These are phyloP conservation scores for Agapornis canus DNA, from an alignment of 2,797 vertebrate species.

Conservation along the genomic window DNA sequence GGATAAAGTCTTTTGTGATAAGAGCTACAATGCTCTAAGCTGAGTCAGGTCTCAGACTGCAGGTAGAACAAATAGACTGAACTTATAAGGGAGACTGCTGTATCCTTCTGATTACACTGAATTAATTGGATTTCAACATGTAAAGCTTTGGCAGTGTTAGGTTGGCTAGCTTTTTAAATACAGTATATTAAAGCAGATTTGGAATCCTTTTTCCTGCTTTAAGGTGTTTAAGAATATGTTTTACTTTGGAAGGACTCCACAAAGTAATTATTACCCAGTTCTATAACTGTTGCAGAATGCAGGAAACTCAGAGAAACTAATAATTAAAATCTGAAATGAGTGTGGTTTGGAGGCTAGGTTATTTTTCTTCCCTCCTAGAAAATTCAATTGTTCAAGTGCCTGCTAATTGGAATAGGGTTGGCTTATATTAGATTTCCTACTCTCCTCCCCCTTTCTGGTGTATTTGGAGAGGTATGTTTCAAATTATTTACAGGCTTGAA, in stretches of 20 bases:
- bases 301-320: not conserved
- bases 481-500: conserved; percentile 51
- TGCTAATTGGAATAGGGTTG: conserved; percentile 17
- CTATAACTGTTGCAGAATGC: not conserved
- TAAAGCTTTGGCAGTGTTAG: not conserved
- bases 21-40: not conserved
- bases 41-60: not conserved
- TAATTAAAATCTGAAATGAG: conserved; percentile 8
- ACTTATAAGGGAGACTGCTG: not conserved
- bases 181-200: not conserved
- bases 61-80: not conserved
- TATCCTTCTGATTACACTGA: not conserved
- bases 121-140: not conserved
- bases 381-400: conserved; percentile 2
- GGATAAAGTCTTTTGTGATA: not conserved
- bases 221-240: not conserved
- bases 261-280: not conserved
- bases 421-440: conserved; percentile 26
- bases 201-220: not conserved
- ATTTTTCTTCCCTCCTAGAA: conserved; percentile 13
- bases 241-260: not conserved
- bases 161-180: not conserved
- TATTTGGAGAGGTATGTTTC: conserved; percentile 33
- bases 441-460: not conserved
- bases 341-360: not conserved